Evolutionary conservation across 2,113 vertebrate species (phyloP).

Genomic region (Cynocephalus volans): DNA sequence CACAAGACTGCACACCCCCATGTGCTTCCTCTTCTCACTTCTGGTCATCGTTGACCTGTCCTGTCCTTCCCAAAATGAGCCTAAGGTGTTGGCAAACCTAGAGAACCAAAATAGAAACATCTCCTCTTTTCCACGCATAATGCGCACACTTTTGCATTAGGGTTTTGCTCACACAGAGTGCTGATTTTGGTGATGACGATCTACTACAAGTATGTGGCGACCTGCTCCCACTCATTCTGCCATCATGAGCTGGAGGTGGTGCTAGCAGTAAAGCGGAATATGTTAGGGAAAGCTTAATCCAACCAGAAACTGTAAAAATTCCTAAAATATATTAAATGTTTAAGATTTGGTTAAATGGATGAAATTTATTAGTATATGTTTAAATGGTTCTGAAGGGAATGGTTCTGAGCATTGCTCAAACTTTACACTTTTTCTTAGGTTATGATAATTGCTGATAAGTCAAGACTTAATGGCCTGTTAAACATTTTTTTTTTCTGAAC

Average conservation of each 20-base stretch:
- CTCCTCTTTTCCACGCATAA: neutral
- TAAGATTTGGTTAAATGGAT: slow-evolving; percentile 13
- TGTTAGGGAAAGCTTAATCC: neutral
- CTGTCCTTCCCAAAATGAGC: neutral
- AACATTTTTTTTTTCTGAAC: neutral
- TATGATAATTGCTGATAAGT: neutral
- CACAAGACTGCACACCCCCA: neutral
- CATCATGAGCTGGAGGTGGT: neutral
- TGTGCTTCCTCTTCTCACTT: neutral
- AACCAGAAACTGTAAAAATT: neutral
- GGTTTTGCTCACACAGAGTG: neutral
- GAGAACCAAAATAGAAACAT: neutral
- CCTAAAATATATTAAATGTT: neutral
- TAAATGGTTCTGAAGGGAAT: neutral
- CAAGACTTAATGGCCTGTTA: neutral
- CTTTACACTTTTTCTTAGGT: neutral
- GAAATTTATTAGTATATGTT: neutral
- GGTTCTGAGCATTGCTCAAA: neutral
- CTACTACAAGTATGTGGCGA: neutral
- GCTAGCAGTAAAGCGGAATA: neutral
- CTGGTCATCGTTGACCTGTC: neutral
- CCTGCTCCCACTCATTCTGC: neutral
- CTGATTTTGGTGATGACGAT: neutral
- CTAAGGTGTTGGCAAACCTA: neutral
- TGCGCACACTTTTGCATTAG: neutral